Evolutionary conservation across 2,113 vertebrate genomes (phyloP), one percentile per base, ranked within the genome.

Genomic region (Zeus faber): DNA sequence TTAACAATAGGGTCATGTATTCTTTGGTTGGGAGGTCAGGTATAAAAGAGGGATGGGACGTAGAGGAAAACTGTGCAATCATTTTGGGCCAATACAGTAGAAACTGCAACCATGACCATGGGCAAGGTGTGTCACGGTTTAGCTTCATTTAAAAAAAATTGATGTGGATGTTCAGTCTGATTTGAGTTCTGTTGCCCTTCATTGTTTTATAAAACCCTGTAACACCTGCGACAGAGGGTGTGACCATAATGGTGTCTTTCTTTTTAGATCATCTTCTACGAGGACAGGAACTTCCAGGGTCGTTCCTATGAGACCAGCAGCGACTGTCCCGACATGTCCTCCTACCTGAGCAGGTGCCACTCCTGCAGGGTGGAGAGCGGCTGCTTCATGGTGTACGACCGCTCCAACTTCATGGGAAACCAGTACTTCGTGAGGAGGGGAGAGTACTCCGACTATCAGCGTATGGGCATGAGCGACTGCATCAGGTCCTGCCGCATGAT

Each of bases 221-320:
- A 40, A 55, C 23, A 25, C 13, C n/a, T 25, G 23, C 3, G 5
- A 4, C 2, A 16, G 6, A n/a, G 22, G 26, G 13, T 16, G 4
- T 47, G 9, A 25, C 21, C 23, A 48, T 54, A 22, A 39, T 26
- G 6, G n/a, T 22, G n/a, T n/a, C n/a, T n/a, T 49, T 22, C 26
- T 43, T 53, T 66, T 16, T 49, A 87, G 82, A 80, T 85, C 41
- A 80, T 75, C 41, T 89, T 87, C 72, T 89, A 80, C 6, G 83
- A 89, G 74, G 86, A 87, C 13, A 73, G 59, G 22, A 84, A 85
- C 78, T 85, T 87, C 61, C 75, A 81, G 69, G 81, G 85, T 49
- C 78, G 76, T 16, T 81, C 71, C 61, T 85, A 79, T 49, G 85
- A 88, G 64, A 79, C 72, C 49, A 83, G 71, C 73, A 69, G 48